Percentiles rank a stretch among this genome's conserved stretches.
These are phyloP conservation scores for Pagetopsis macropterus DNA, from an alignment of 2,797 vertebrate genomes.

Conservation along the genomic window DNA sequence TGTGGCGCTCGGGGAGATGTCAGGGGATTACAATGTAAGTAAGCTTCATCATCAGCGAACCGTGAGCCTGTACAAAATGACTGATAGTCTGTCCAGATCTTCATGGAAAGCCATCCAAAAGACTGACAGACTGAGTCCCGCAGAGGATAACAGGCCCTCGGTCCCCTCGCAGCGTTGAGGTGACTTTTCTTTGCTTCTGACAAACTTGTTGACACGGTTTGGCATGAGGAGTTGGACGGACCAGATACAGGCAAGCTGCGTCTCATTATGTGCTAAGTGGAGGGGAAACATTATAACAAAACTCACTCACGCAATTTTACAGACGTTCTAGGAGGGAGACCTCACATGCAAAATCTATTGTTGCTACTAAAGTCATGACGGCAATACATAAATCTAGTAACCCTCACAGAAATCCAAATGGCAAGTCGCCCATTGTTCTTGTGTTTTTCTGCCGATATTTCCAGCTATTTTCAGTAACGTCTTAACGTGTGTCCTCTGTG, in stretches of 20 bases:
- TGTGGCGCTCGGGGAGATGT: not conserved
- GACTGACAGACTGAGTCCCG: no score
- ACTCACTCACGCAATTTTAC: constrained; percentile 14
- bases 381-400: not conserved
- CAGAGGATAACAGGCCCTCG: not conserved
- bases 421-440: no score
- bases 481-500: constrained; percentile 14
- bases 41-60: not conserved
- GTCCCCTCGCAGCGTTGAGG: not conserved
- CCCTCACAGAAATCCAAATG: constrained; percentile 17
- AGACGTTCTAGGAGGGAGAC: constrained; percentile 3
- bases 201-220: constrained; percentile 28
- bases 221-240: constrained; percentile 8
- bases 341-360: constrained; percentile 14
- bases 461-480: constrained; percentile 10
- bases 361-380: constrained; percentile 15
- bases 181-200: constrained; percentile 18
- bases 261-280: constrained; percentile 24
- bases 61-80: not conserved
- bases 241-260: constrained; percentile 24
- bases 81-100: not conserved
- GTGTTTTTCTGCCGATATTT: not conserved
- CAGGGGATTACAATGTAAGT: not conserved
- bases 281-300: constrained; percentile 25
- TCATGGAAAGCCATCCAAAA: not conserved